Evolutionary conservation across 2,888 invertebrate genomes (phyloP), one percentile per base, ranked within the genome.

Genomic region (Corbicula japonica): DNA sequence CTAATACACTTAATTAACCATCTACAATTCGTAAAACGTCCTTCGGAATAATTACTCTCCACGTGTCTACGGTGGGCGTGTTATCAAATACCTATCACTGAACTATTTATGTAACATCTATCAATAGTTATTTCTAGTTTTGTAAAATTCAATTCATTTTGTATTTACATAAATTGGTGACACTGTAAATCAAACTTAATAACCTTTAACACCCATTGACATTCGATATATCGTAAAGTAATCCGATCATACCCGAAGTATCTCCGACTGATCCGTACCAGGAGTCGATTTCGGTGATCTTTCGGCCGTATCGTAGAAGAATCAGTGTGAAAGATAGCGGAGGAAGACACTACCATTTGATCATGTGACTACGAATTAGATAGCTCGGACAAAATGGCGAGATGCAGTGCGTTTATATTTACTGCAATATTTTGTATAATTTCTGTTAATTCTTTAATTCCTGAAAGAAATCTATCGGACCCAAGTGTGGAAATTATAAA

Each of bases 301-400:
- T 77, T 66, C 48, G 76, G 58, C 71, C 76, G 66, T 77, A 66
- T 71, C 76, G 72, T 58, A 32, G 61, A 62, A 58, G 46, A 50
- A 76, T 65, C 65, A 58, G 38, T 34, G 32, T n/a, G 58, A 48
- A 46, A 71, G 66, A 71, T 77, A 77, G 65, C 66, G 56, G 35
- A 44, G 21, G 28, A 32, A 62, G 35, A 38, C 54, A 52, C 68
- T 34, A 41, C 58, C 69, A 63, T 58, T 62, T 56, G 52, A 56
- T 76, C 63, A 76, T 63, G 63, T 69, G 46, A 56, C 58, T 28
- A 56, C n/a, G 15, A 21, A 46, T 23, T 46, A 41, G 62, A 41
- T 23, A 48, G 63, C 34, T 63, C 58, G 69, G 69, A 76, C 70
- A 70, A 76, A 69, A 76, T 76, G 76, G 69, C 76, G 70, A 76